phyloP scores from a whole-genome alignment of 2,888 invertebrate genomes.

The Catocala nupta region DNA sequence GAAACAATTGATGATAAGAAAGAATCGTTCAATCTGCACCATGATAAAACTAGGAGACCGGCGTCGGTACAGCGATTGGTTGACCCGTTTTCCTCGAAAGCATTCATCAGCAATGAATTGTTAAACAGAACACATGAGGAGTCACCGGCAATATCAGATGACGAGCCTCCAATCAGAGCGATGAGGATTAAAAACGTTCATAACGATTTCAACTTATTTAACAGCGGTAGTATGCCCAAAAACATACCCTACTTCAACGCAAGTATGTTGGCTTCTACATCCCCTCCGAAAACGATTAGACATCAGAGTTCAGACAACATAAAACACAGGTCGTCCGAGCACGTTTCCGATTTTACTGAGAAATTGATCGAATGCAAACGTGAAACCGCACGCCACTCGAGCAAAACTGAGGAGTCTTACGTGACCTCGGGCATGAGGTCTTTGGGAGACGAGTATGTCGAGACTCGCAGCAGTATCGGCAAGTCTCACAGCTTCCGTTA shows the following conservation, averaged over 20 bases:
- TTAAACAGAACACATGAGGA: constrained; percentile 69
- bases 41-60: constrained; percentile 76
- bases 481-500: constrained; percentile 92
- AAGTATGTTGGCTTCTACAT: constrained; percentile 70
- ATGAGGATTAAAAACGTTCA: constrained; percentile 73
- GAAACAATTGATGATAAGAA: constrained; percentile 73
- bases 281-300: constrained; percentile 75
- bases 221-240: constrained; percentile 82
- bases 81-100: constrained; percentile 77
- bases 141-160: constrained; percentile 71
- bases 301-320: constrained; percentile 81
- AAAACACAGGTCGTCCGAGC: constrained; percentile 77
- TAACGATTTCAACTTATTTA: constrained; percentile 71
- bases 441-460: constrained; percentile 79
- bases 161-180: constrained; percentile 71
- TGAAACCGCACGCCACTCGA: constrained; percentile 64
- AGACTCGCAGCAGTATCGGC: constrained; percentile 87
- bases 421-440: constrained; percentile 74
- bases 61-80: constrained; percentile 74
- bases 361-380: constrained; percentile 69
- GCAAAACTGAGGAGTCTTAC: constrained; percentile 76
- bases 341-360: constrained; percentile 72
- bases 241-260: constrained; percentile 79
- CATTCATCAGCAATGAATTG: constrained; percentile 78
- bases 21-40: constrained; percentile 73